Evolutionary conservation across 2,797 vertebrate species (phyloP).

Genomic region (Gymnocypris eckloni): DNA sequence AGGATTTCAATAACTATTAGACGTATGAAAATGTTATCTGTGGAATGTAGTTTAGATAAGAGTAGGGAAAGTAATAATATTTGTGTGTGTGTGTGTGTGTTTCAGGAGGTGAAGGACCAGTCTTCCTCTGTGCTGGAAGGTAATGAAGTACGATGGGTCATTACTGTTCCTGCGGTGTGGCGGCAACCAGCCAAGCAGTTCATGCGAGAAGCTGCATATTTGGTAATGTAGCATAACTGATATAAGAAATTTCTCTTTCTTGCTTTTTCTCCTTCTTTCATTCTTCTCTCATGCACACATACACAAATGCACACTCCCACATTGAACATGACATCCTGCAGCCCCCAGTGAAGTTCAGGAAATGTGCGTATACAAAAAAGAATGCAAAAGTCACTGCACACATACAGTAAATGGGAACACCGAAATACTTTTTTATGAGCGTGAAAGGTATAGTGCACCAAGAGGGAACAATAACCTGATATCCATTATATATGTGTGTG

Average conservation of each 20-base stretch:
- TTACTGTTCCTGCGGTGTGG: slow-evolving; percentile 97
- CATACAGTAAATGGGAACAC: slow-evolving; percentile 55
- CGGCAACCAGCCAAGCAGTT: slow-evolving; percentile 97
- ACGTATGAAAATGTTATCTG: slow-evolving; percentile 1
- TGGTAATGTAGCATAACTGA: slow-evolving; percentile 75
- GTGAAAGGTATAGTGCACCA: slow-evolving; percentile 8
- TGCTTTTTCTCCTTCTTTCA: neutral
- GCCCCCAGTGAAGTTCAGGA: slow-evolving; percentile 58
- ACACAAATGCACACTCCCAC: slow-evolving; percentile 26
- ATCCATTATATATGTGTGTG: slow-evolving; percentile 36
- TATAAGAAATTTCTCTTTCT: neutral
- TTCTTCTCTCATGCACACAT: slow-evolving; percentile 20
- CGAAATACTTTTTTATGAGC: slow-evolving; percentile 42
- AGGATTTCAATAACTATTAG: slow-evolving; percentile 23
- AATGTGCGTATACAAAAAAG: slow-evolving; percentile 61
- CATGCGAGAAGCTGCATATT: slow-evolving; percentile 94
- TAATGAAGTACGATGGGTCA: slow-evolving; percentile 89
- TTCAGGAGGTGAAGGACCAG: slow-evolving; percentile 90
- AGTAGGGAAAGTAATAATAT: neutral
- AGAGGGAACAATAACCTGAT: slow-evolving; percentile 16
- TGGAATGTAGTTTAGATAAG: slow-evolving; percentile 11
- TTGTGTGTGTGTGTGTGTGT: slow-evolving; percentile 37
- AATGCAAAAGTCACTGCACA: slow-evolving; percentile 59
- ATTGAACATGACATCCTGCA: slow-evolving; percentile 12
- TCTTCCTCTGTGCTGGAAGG: slow-evolving; percentile 79